A percentile compares a stretch with the other conserved stretches of the same genome.
Conservation (phyloP, 2,888 invertebrate genomes). For the Sclerodermus sp. region DNA sequence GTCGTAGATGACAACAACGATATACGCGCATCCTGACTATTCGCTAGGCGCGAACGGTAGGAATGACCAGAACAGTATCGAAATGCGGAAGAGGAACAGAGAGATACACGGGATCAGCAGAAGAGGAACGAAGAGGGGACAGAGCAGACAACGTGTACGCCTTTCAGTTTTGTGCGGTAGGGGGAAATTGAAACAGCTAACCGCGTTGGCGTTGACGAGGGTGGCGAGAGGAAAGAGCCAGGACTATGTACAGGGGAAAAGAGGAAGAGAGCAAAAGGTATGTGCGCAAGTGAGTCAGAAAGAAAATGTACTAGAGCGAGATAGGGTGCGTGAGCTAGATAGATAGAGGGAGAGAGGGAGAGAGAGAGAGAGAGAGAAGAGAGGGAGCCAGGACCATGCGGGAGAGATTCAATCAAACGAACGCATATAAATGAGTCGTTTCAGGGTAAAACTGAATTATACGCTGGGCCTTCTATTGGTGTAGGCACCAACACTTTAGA, state of each 20-base stretch:
- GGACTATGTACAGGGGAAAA: constrained; percentile 5
- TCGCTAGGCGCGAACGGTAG: background rate
- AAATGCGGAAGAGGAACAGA: constrained; percentile 1
- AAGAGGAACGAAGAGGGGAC: constrained; percentile 18
- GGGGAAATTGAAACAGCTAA: constrained; percentile 55
- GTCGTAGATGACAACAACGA: background rate
- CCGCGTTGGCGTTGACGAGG: constrained; percentile 44
- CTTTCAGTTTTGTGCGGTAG: constrained; percentile 48
- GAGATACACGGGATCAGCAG: too few species aligned
- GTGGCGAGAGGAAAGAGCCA: constrained; percentile 15
- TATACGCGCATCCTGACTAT: too few species aligned
- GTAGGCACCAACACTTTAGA: background rate
- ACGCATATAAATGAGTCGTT: constrained; percentile 56
- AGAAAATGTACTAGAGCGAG: constrained; percentile 6
- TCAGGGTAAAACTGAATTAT: constrained; percentile 53
- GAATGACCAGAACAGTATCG: background rate
- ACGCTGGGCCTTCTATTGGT: constrained; percentile 34
- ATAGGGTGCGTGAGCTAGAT: constrained; percentile 8
- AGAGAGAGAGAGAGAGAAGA: constrained; percentile 19
- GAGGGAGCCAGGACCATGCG: constrained; percentile 23
- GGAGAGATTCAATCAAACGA: constrained; percentile 53
- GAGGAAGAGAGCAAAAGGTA: constrained; percentile 6
- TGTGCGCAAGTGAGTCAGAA: background rate
- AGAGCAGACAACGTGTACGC: constrained; percentile 32
- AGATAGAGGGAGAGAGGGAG: constrained; percentile 10